A percentile compares a stretch with the other conserved stretches of the same genome.
Evolutionary conservation across 2,797 vertebrate genomes (phyloP).

Genomic region (Melanotaenia pygmaea): DNA sequence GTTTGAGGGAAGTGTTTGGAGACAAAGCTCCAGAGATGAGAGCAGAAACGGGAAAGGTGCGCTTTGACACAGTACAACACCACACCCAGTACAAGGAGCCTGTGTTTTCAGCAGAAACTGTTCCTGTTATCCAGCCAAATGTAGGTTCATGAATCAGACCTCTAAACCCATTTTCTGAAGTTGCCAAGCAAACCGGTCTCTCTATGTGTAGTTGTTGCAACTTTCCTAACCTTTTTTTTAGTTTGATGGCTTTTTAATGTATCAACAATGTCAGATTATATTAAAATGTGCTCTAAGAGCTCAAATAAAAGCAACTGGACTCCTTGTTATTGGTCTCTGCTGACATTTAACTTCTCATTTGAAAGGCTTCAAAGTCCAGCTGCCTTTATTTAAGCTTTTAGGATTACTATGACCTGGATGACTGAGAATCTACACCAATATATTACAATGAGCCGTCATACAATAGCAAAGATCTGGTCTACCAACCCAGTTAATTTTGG

Average conservation of each 20-base stretch:
- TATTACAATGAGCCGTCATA: too few species aligned
- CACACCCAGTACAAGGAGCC: slow-evolving; percentile 26
- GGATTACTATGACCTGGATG: too few species aligned
- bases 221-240: neutral
- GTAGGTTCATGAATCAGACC: neutral
- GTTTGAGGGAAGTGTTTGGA: slow-evolving; percentile 61
- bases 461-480: neutral
- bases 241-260: neutral
- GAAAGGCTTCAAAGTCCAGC: neutral
- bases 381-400: too few species aligned
- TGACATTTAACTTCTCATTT: neutral
- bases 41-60: slow-evolving; percentile 54
- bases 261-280: neutral
- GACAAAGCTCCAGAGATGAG: slow-evolving; percentile 74
- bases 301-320: neutral
- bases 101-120: slow-evolving; percentile 23
- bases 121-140: slow-evolving; percentile 14
- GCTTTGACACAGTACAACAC: slow-evolving; percentile 51
- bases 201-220: neutral
- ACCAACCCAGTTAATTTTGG: too few species aligned
- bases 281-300: neutral
- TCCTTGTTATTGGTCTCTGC: too few species aligned
- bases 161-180: neutral
- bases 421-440: too few species aligned
- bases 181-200: neutral